Percentiles rank a stretch among this genome's conserved stretches.
Evolutionary conservation across 1,140 invertebrate species (phyloP).

Genomic region (Diorhabda elongata): DNA sequence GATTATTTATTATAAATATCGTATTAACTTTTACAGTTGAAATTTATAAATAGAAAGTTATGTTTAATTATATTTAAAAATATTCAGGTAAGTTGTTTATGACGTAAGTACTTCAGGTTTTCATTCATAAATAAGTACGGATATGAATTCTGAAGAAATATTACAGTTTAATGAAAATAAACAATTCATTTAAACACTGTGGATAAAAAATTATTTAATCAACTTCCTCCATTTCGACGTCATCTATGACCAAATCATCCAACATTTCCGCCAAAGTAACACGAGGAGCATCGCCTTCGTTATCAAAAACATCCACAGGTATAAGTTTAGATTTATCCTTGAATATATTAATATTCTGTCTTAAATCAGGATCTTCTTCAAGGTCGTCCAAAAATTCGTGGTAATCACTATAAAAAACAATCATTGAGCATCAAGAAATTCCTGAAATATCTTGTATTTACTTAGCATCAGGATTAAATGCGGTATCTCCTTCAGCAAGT

Average conservation of each 20-base stretch:
- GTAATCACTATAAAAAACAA: slow-evolving; percentile 70
- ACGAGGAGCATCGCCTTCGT: slow-evolving; percentile 68
- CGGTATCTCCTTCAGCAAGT: slow-evolving; percentile 66
- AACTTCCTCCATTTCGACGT: slow-evolving; percentile 63
- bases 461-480: slow-evolving; percentile 66
- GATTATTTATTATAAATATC: too few species aligned
- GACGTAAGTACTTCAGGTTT: too few species aligned
- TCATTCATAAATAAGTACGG: too few species aligned
- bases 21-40: too few species aligned
- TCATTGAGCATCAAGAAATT: not conserved
- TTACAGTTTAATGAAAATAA: too few species aligned
- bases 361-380: slow-evolving; percentile 86
- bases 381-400: slow-evolving; percentile 95
- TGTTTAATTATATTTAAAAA: too few species aligned
- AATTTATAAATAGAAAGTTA: too few species aligned
- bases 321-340: slow-evolving; percentile 64
- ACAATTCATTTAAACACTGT: too few species aligned
- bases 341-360: slow-evolving; percentile 94
- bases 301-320: slow-evolving; percentile 61
- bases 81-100: too few species aligned
- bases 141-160: too few species aligned
- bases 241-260: slow-evolving; percentile 84
- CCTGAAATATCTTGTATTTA: slow-evolving; percentile 45
- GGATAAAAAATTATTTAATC: not conserved
- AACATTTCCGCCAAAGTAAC: slow-evolving; percentile 97